Percentiles rank a stretch among this genome's conserved stretches.
Evolutionary conservation across 2,888 invertebrate species (phyloP).

Genomic region (Stictocephala bisonia): DNA sequence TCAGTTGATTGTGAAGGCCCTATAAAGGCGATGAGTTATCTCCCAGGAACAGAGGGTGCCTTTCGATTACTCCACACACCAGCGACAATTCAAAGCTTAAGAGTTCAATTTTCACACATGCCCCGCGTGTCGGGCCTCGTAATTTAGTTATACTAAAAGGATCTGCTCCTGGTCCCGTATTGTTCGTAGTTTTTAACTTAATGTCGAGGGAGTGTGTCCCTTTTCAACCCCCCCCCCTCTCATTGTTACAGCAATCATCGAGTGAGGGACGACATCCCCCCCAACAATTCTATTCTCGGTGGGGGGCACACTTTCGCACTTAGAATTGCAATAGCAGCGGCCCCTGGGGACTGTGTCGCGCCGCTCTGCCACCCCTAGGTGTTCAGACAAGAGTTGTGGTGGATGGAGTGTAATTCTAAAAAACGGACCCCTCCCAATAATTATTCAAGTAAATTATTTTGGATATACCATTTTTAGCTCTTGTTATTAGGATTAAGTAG

Average conservation of each 20-base stretch:
- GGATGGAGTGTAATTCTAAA: too few species aligned
- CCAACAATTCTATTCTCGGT: neutral
- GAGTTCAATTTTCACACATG: conserved; percentile 35
- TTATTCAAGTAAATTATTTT: too few species aligned
- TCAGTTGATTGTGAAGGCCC: neutral
- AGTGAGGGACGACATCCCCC: neutral
- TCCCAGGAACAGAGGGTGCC: neutral
- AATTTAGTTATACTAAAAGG: conserved; percentile 35
- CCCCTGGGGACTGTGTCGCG: conserved; percentile 9
- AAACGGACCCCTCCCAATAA: too few species aligned
- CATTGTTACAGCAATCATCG: too few species aligned
- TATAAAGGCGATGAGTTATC: conserved; percentile 23
- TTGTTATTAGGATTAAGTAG: too few species aligned
- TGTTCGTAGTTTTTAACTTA: conserved; percentile 29
- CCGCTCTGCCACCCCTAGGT: too few species aligned
- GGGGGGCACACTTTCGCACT: neutral
- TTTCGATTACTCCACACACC: neutral
- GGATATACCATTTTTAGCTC: too few species aligned
- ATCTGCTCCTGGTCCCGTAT: conserved; percentile 9
- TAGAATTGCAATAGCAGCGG: conserved; percentile 8
- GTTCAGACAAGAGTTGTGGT: too few species aligned
- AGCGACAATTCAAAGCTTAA: conserved; percentile 14
- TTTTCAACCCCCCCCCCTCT: too few species aligned
- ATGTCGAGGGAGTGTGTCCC: conserved; percentile 19
- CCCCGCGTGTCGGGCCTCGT: conserved; percentile 8